A percentile compares a stretch with the other conserved stretches of the same genome.
These are phyloP conservation scores for Strigamia transsilvanica DNA, from an alignment of 2,888 invertebrate species.

Conservation along the genomic window DNA sequence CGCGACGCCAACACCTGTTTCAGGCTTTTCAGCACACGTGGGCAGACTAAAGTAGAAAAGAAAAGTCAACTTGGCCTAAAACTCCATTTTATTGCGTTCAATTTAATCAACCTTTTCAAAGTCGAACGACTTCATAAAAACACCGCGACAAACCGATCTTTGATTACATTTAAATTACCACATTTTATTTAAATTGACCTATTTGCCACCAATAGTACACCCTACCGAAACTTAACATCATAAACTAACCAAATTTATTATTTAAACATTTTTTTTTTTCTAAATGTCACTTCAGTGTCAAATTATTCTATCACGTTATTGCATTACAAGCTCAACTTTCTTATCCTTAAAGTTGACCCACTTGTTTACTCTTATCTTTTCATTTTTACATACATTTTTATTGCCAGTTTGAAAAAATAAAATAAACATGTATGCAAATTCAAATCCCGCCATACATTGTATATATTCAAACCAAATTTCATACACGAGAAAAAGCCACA, in stretches of 20 bases:
- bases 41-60: constrained; percentile 32
- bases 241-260: not conserved
- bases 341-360: not conserved
- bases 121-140: constrained; percentile 30
- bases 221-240: not conserved
- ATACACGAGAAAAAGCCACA: too few relatives aligned
- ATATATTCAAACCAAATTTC: not conserved
- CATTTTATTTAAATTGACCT: not conserved
- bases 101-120: constrained; percentile 33
- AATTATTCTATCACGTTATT: not conserved
- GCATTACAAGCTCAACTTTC: not conserved
- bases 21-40: constrained; percentile 38
- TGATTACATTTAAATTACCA: not conserved
- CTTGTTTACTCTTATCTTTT: not conserved
- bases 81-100: constrained; percentile 28
- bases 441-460: not conserved
- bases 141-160: not conserved
- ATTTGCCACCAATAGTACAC: not conserved
- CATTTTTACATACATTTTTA: not conserved
- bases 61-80: constrained; percentile 28
- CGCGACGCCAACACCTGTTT: constrained; percentile 30
- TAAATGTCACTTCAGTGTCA: not conserved
- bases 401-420: not conserved
- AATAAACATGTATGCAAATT: too few relatives aligned
- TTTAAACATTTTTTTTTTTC: not conserved